These are phyloP conservation scores for Hippopotamus amphibius DNA, from an alignment of 2,113 vertebrate species.

Conservation along the genomic window DNA sequence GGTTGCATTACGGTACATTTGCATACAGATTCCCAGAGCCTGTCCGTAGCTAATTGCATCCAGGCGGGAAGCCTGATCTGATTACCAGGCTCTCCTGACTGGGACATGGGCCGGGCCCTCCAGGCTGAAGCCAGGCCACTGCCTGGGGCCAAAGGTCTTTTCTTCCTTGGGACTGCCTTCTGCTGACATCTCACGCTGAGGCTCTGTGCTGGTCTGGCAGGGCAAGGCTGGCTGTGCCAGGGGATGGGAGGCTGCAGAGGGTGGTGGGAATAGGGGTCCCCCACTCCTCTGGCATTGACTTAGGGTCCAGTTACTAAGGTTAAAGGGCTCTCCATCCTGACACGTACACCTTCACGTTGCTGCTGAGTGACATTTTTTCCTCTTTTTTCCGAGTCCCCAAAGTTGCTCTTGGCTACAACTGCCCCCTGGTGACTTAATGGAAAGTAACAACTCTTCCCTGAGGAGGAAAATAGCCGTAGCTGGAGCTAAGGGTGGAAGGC, in stretches of 20 bases:
- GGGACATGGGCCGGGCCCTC: background rate
- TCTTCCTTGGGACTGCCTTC: background rate
- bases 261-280: fast-evolving
- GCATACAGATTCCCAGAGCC: slow-evolving; percentile 21
- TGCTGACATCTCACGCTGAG: background rate
- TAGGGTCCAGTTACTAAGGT: background rate
- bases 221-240: background rate
- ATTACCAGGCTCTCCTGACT: background rate
- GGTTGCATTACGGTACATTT: slow-evolving; percentile 28
- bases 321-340: background rate
- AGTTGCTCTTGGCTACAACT: fast-evolving
- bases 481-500: background rate
- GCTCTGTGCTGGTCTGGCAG: background rate
- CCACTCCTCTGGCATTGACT: background rate
- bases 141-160: slow-evolving; percentile 21
- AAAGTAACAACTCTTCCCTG: fast-evolving
- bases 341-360: background rate
- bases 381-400: background rate
- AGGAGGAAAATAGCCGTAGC: background rate
- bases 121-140: background rate
- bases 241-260: too few relatives aligned
- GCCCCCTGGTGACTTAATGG: background rate
- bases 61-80: slow-evolving; percentile 40
- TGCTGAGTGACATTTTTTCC: background rate
- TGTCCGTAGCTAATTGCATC: slow-evolving; percentile 63